Evolutionary conservation across 2,797 vertebrate genomes (phyloP), one percentile per base, ranked within the genome.

Genomic region (Sebastes hubbsi): DNA sequence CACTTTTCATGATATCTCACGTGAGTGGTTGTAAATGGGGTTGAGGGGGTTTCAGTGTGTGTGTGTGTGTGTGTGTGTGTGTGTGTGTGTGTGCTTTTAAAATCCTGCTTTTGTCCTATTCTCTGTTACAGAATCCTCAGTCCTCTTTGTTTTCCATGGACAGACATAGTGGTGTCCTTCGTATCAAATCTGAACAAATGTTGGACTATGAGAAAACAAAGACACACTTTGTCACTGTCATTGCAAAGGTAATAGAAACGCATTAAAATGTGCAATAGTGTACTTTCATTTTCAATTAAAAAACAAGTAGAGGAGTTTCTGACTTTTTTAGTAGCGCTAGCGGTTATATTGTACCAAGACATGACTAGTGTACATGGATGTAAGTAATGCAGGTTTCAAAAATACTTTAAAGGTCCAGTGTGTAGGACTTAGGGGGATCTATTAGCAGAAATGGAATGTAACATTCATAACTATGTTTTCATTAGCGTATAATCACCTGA

Each of bases 191-290:
- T 0, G 96, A 96, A 52, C 91, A 96, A 91, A 92, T 75, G 60
- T 90, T 99, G 86, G 98, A 99, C 90, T 99, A 97, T 0, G 98
- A 99, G 94, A 98, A 96, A 90, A 95, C 96, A 30, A 96, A 91
- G 85, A 96, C 96, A 16, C 97, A 99, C 88, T 97, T 98, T 85
- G 69, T 99, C 54, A 95, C 96, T 0, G 94, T 98, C 0, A 80
- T 98, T 29, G 97, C 97, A 86, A 99, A 98, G 98, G 99, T 99
- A 89, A 73, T 24, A 11, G 13, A 16, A 42, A 56, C 24, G 13
- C 27, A 54, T 8, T 8, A 6, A 2, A n/a, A 29, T 49, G 34
- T 64, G 42, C 42, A 46, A 46, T 7, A 72, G 5, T 27, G 5
- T n/a, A 2, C 5, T 30, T 56, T 56, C 0, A 22, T 24, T 67